phyloP scores from a whole-genome alignment of 1,140 invertebrate genomes.

The Saccostrea cuccullata region DNA sequence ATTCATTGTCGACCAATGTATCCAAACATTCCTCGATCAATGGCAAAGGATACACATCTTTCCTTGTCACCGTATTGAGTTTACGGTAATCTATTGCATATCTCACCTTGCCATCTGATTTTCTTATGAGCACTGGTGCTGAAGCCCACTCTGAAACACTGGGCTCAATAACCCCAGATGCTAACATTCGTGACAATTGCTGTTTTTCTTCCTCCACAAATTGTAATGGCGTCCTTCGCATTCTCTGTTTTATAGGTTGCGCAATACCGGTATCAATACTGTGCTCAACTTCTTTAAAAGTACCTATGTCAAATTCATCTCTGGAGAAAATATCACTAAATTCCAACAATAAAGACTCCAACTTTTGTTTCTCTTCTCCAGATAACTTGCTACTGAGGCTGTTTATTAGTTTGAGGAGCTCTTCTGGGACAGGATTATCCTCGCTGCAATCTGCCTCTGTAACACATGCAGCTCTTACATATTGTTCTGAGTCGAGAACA shows the following conservation, averaged over 20 bases:
- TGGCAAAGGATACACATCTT: slow-evolving; percentile 47
- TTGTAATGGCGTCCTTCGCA: slow-evolving; percentile 38
- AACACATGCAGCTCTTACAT: slow-evolving; percentile 5
- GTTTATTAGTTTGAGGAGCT: not conserved
- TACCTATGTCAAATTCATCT: slow-evolving; percentile 46
- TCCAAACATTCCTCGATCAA: slow-evolving; percentile 48
- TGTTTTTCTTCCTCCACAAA: slow-evolving; percentile 43
- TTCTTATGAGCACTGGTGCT: slow-evolving; percentile 45
- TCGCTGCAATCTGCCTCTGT: not conserved
- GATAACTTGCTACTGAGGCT: not conserved
- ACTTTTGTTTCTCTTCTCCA: not conserved
- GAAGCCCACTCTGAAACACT: slow-evolving; percentile 34
- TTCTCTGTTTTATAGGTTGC: slow-evolving; percentile 40
- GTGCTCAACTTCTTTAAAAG: slow-evolving; percentile 38
- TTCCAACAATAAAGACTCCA: not conserved
- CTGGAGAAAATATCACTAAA: slow-evolving; percentile 39
- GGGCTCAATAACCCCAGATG: slow-evolving; percentile 33
- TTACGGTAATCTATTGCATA: slow-evolving; percentile 46
- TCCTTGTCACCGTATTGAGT: slow-evolving; percentile 44
- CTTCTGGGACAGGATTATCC: not conserved
- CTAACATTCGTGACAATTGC: slow-evolving; percentile 38
- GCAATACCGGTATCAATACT: slow-evolving; percentile 49
- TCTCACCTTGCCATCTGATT: slow-evolving; percentile 41
- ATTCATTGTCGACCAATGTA: slow-evolving; percentile 41
- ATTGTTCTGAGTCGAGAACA: not conserved